Conservation (phyloP, 2,797 vertebrate species). For the Orestias chungarensis region DNA sequence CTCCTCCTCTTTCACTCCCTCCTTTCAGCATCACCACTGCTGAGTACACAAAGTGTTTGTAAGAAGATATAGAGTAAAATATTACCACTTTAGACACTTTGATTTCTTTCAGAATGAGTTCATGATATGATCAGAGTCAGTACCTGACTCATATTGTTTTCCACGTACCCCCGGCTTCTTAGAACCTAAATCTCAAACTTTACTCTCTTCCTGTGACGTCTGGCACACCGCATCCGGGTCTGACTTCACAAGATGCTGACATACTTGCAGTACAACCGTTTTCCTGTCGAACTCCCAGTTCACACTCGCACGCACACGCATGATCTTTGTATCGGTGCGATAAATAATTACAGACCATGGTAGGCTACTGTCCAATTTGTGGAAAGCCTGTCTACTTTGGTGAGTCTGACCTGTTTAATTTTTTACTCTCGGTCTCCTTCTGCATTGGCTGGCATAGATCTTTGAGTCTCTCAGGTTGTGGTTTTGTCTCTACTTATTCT, state of each 20-base stretch:
- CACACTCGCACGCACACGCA: constrained; percentile 9
- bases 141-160: constrained; percentile 12
- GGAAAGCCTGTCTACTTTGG: constrained; percentile 88
- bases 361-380: constrained; percentile 86
- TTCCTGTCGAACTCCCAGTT: constrained; percentile 66
- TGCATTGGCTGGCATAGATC: constrained; percentile 9
- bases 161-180: constrained; percentile 15
- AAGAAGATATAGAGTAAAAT: constrained; percentile 8
- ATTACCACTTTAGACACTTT: neutral
- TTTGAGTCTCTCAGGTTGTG: neutral
- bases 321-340: constrained; percentile 17
- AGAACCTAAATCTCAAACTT: constrained; percentile 51
- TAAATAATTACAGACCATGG: constrained; percentile 74
- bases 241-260: constrained; percentile 52
- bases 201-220: constrained; percentile 68
- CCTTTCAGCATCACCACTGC: constrained; percentile 9
- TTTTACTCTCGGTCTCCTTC: constrained; percentile 25
- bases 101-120: neutral
- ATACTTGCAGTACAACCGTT: constrained; percentile 56
- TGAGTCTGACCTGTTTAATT: constrained; percentile 68
- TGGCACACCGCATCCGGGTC: constrained; percentile 82
- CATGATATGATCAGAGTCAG: constrained; percentile 9
- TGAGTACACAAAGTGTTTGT: constrained; percentile 7
- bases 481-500: neutral
- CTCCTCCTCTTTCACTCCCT: constrained; percentile 22